Evolutionary conservation across 2,888 invertebrate genomes (phyloP).

Genomic region (Strigamia crassipes): DNA sequence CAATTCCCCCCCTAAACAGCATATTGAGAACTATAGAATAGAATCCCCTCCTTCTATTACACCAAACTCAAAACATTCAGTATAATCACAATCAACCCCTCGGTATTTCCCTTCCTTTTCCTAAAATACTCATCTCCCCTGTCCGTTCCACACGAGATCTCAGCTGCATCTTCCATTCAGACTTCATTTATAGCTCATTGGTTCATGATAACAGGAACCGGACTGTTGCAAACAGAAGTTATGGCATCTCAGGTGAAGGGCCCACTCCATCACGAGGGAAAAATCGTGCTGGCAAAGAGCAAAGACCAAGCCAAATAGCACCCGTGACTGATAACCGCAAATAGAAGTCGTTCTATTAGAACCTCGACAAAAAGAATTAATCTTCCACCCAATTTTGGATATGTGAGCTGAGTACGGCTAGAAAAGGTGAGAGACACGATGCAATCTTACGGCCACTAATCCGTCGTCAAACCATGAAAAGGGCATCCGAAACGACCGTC

Average conservation of each 20-base stretch:
- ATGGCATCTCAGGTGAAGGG: conserved; percentile 35
- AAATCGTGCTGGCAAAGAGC: conserved; percentile 28
- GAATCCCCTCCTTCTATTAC: background rate
- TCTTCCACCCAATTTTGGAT: background rate
- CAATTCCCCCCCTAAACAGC: background rate
- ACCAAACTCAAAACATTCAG: background rate
- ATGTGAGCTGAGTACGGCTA: background rate
- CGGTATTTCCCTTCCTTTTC: background rate
- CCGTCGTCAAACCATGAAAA: conserved; percentile 22
- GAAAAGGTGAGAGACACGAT: background rate
- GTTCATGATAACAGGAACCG: conserved; percentile 34
- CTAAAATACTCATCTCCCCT: background rate
- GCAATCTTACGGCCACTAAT: background rate
- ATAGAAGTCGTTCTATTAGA: background rate
- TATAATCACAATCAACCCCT: background rate
- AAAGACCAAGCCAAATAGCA: conserved; percentile 16
- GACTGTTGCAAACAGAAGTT: conserved; percentile 29
- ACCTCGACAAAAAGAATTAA: background rate
- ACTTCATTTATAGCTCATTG: conserved; percentile 40
- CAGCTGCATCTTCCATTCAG: conserved; percentile 36
- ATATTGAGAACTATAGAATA: background rate
- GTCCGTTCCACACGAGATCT: background rate
- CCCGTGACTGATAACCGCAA: conserved; percentile 29
- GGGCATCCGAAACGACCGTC: background rate
- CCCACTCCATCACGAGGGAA: conserved; percentile 24